Percentiles rank a stretch among this genome's conserved stretches.
Evolutionary conservation across 2,113 vertebrate species (phyloP).

Genomic region (Urocynchramus pylzowi): DNA sequence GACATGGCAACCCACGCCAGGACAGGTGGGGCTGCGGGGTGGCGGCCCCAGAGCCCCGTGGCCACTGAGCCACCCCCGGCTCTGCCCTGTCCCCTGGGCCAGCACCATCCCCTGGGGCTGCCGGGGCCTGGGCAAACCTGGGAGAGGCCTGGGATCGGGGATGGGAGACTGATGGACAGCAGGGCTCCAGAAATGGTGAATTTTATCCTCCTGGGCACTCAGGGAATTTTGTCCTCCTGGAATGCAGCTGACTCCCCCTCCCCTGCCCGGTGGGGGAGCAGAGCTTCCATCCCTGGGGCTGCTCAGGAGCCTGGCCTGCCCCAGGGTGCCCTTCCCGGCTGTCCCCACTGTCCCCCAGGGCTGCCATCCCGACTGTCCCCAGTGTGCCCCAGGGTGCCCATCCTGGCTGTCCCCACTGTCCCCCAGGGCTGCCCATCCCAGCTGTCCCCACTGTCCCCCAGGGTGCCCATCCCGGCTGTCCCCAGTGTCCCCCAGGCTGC

Average conservation of each 20-base stretch:
- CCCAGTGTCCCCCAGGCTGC: fast-evolving
- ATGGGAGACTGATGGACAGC: fast-evolving
- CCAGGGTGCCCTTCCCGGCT: not conserved
- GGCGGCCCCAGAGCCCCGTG: not conserved
- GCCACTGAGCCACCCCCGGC: fast-evolving
- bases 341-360: fast-evolving
- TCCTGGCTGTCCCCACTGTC: fast-evolving
- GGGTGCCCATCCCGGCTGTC: not conserved
- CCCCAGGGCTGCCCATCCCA: not conserved
- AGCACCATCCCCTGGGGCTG: not conserved
- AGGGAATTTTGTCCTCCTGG: not conserved
- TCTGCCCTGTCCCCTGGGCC: not conserved
- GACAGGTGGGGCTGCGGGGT: not conserved
- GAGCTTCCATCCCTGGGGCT: not conserved
- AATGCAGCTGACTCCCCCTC: not conserved
- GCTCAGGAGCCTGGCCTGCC: not conserved
- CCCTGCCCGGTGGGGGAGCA: no score
- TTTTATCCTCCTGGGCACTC: fast-evolving
- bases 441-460: fast-evolving
- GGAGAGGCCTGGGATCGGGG: not conserved
- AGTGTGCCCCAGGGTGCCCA: fast-evolving
- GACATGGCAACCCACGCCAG: fast-evolving
- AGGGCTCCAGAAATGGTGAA: fast-evolving
- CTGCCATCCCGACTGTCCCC: not conserved
- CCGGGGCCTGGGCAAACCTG: not conserved